These are phyloP conservation scores for Mongoloraphidia duomilia DNA, from an alignment of 2,888 invertebrate species.

Conservation along the genomic window DNA sequence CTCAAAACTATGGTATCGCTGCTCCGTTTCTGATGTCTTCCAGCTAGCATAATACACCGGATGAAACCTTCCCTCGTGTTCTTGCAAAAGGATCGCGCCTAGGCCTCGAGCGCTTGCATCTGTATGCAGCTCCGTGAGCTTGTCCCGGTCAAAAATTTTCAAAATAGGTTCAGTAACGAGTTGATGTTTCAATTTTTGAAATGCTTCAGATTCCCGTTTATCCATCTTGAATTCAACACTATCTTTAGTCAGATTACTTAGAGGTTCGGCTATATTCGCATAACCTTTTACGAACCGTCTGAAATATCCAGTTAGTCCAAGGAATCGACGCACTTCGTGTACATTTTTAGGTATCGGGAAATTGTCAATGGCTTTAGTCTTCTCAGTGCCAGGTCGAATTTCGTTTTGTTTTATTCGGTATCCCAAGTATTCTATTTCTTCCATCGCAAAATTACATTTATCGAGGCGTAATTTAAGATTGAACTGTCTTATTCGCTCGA, in stretches of 20 bases:
- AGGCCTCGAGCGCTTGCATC: constrained; percentile 12
- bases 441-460: not conserved
- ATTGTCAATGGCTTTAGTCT: constrained; percentile 9
- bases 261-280: not conserved
- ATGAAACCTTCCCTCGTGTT: constrained; percentile 6
- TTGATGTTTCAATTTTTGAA: not conserved
- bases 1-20: constrained; percentile 3
- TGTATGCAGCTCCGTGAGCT: constrained; percentile 11
- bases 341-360: constrained; percentile 12
- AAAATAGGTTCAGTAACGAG: not conserved
- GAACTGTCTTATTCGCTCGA: not conserved
- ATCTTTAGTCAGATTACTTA: not conserved
- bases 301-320: constrained; percentile 1
- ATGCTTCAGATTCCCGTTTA: not conserved
- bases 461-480: not conserved
- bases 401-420: not conserved
- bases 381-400: constrained; percentile 4
- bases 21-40: not conserved
- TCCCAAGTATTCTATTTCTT: not conserved
- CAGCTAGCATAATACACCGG: constrained; percentile 5
- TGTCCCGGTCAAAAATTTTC: not conserved
- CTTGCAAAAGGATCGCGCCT: constrained; percentile 12
- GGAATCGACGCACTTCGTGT: constrained; percentile 10
- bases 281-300: not conserved
- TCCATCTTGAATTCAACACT: not conserved